A percentile compares a stretch with the other conserved stretches of the same genome.
Conservation (phyloP, 30 jellyfish, hydroid and myxozoan genomes). For the Phacellophora camtschatica region DNA sequence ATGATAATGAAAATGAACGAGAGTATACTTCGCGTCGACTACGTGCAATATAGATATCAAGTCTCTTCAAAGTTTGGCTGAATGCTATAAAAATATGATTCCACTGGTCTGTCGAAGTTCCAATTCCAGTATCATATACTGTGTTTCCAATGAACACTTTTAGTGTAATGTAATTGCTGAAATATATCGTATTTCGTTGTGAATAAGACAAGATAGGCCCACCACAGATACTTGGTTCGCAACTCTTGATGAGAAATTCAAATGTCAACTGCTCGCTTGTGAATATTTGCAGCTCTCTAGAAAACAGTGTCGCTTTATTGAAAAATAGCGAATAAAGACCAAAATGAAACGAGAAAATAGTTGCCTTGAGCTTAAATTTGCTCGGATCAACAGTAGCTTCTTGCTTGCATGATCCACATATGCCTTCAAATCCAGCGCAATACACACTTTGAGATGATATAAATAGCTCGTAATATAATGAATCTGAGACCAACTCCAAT, state of each 20-base stretch:
- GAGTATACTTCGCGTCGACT: background rate
- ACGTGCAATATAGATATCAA: constrained; percentile 30
- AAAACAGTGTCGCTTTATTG: constrained; percentile 33
- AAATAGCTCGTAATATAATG: constrained; percentile 1
- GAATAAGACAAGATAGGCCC: constrained; percentile 46
- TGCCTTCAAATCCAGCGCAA: constrained; percentile 9
- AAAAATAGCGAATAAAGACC: constrained; percentile 37
- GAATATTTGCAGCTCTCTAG: constrained; percentile 20
- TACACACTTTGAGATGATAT: background rate
- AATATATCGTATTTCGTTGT: background rate
- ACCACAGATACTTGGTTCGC: constrained; percentile 43
- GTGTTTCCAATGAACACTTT: constrained; percentile 14
- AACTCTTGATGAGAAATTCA: constrained; percentile 39
- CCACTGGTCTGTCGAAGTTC: constrained; percentile 24
- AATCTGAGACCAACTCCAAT: background rate
- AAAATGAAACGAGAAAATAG: background rate
- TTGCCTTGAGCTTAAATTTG: background rate
- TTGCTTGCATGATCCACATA: constrained; percentile 47
- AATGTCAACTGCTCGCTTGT: constrained; percentile 11
- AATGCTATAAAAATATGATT: constrained; percentile 26
- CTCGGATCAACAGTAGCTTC: background rate
- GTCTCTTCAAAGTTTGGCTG: background rate
- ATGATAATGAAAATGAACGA: constrained; percentile 17
- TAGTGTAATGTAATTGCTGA: constrained; percentile 20
- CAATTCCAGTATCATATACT: constrained; percentile 38